Base-by-base conservation (phyloP, 2,888 invertebrate species). In the Petrolisthes cinctipes region DNA sequence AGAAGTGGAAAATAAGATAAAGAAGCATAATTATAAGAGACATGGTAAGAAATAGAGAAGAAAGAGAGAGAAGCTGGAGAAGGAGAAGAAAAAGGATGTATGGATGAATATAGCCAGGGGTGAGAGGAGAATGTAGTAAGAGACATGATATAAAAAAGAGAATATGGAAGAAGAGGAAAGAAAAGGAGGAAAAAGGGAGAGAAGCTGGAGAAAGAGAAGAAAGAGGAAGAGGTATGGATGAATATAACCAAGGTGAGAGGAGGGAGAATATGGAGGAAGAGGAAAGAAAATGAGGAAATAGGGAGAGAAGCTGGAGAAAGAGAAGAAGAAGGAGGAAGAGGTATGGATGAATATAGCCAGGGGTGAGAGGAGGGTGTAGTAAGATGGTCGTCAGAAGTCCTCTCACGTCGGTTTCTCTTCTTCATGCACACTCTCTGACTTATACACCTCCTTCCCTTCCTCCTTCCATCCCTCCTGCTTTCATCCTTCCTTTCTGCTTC, bases 371-470 rank as follows among this genome's bases (percentile, higher is more conserved):
- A 56, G 83, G 56, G 53, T 57, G 75, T 37, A 20, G 71, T 83
- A 83, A 86, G 83, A 80, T 68, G 79, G 86, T 83, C 53, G 78
- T 86, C 20, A 37, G 75, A 37, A 86, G 83, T 78, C 86, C n/a
- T 56, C 53, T 54, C 86, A 86, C 86, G 86, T 86, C 80, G 6
- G 5, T 20, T 51, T 51, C 83, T 83, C 66, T 83, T 86, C 79
- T 86, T 79, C 82, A 83, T 83, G 86, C 86, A 78, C 57, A 75
- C 56, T 80, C 56, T 78, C 80, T 83, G 86, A 83, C 79, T 86
- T 86, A 86, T 83, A 37, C 73, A 75, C 76, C 86, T 81, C 75
- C 86, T 75, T 71, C 82, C 73, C 11, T 20, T 20, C 14, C 17
- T 53, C 37, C 71, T 11, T 71, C n/a, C 20, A 6, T 71, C 71